phyloP scores from a whole-genome alignment of 2,888 invertebrate species.

The Aromia moschata region DNA sequence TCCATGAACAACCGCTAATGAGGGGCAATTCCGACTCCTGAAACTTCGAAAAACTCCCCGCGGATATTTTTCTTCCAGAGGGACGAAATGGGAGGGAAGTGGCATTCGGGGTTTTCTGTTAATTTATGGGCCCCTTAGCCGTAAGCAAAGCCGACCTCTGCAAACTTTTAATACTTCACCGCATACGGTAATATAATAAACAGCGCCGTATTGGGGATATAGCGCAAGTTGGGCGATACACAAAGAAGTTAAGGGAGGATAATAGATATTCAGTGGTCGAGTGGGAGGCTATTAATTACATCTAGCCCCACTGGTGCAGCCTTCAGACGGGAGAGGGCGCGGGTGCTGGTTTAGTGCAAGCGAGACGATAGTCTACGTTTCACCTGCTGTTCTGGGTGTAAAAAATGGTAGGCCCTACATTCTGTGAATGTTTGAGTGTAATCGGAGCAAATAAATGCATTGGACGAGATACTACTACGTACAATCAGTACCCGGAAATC shows the following conservation, averaged over 20 bases:
- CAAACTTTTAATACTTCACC: constrained; percentile 36
- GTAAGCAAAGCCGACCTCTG: constrained; percentile 36
- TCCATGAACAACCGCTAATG: constrained; percentile 48
- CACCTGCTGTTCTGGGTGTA: too few relatives aligned
- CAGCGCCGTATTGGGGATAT: constrained; percentile 40
- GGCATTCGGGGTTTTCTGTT: constrained; percentile 29
- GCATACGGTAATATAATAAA: constrained; percentile 42
- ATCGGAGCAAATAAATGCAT: too few relatives aligned
- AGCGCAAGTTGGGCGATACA: constrained; percentile 39
- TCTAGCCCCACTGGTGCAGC: constrained; percentile 7
- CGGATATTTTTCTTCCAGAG: too few relatives aligned
- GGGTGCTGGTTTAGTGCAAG: too few relatives aligned
- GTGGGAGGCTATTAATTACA: constrained; percentile 28
- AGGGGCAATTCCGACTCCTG: constrained; percentile 35
- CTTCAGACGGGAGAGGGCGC: background rate
- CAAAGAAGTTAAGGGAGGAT: constrained; percentile 33
- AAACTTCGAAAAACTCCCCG: constrained; percentile 31
- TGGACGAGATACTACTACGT: too few relatives aligned
- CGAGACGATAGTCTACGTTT: too few relatives aligned
- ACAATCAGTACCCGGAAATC: too few relatives aligned
- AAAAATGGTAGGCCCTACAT: too few relatives aligned
- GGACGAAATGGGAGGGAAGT: too few relatives aligned
- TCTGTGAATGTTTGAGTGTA: too few relatives aligned
- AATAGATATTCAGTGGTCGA: constrained; percentile 37
- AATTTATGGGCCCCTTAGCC: constrained; percentile 40